phyloP scores from a whole-genome alignment of 2,888 invertebrate species.

The Graphium colonna region DNA sequence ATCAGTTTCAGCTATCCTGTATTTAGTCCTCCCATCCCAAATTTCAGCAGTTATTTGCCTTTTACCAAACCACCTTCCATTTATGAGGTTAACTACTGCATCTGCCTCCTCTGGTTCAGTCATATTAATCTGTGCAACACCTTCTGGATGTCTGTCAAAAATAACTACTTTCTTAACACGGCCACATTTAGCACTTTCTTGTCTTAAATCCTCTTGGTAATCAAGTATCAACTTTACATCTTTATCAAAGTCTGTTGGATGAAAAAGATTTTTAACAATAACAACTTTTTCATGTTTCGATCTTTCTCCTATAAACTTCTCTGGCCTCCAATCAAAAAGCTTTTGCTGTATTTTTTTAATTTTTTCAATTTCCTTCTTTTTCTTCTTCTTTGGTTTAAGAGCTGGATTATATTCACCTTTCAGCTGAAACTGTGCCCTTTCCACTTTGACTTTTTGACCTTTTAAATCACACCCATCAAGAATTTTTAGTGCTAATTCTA shows the following conservation, averaged over 20 bases:
- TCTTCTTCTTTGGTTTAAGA: constrained; percentile 93
- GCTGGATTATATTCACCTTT: constrained; percentile 96
- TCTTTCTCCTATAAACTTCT: constrained; percentile 91
- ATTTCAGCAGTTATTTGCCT: constrained; percentile 91
- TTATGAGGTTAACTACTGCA: constrained; percentile 90
- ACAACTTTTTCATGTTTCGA: constrained; percentile 94
- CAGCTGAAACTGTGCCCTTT: constrained; percentile 95
- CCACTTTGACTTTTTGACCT: constrained; percentile 91
- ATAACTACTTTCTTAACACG: constrained; percentile 94
- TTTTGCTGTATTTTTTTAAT: constrained; percentile 95
- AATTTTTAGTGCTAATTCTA: constrained; percentile 93
- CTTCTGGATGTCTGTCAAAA: constrained; percentile 96
- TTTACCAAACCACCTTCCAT: constrained; percentile 95
- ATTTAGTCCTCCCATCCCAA: constrained; percentile 98
- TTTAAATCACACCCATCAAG: constrained; percentile 92
- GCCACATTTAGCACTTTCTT: constrained; percentile 95
- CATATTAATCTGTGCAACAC: constrained; percentile 95
- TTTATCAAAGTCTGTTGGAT: constrained; percentile 91
- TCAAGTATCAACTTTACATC: constrained; percentile 94
- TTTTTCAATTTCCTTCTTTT: constrained; percentile 94
- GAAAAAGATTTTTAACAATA: constrained; percentile 96
- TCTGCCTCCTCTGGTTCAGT: constrained; percentile 95
- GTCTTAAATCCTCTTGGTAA: constrained; percentile 93
- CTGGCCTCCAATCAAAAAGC: constrained; percentile 98
- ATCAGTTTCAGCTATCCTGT: constrained; percentile 94